Percentiles rank a stretch among this genome's conserved stretches.
These are phyloP conservation scores for Dendrolimus kikuchii DNA, from an alignment of 1,140 invertebrate genomes.

Conservation along the genomic window DNA sequence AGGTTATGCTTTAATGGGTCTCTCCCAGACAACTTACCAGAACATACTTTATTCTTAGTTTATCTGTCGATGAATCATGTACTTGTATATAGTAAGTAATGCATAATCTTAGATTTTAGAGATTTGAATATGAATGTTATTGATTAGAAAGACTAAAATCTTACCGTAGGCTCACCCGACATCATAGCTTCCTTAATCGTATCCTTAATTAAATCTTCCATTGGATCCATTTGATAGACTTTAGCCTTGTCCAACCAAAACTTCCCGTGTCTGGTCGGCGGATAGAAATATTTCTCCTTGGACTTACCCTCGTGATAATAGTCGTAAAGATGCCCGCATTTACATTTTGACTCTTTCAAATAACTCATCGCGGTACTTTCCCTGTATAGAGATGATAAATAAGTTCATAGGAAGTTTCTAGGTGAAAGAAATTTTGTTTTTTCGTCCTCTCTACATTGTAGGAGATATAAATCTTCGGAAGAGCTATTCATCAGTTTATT, in stretches of 20 bases:
- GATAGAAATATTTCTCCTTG: constrained; percentile 47
- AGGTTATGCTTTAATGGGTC: too few relatives aligned
- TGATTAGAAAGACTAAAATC: constrained; percentile 7
- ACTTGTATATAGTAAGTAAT: too few relatives aligned
- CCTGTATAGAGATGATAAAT: constrained; percentile 21
- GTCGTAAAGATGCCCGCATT: constrained; percentile 55
- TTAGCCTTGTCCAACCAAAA: constrained; percentile 48
- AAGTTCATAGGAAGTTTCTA: too few relatives aligned
- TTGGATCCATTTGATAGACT: constrained; percentile 46
- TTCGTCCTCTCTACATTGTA: too few relatives aligned
- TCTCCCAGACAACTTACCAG: too few relatives aligned
- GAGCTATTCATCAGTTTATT: too few relatives aligned
- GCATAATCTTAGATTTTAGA: too few relatives aligned
- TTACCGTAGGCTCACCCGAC: constrained; percentile 38
- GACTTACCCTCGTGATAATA: constrained; percentile 34
- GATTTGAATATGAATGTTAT: background rate
- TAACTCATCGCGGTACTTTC: constrained; percentile 35
- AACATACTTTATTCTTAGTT: too few relatives aligned
- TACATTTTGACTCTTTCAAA: constrained; percentile 45
- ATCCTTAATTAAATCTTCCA: constrained; percentile 52
- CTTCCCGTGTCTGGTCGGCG: constrained; percentile 28
- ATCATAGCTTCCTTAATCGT: constrained; percentile 34
- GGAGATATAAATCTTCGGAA: too few relatives aligned
- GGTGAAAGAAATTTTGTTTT: too few relatives aligned
- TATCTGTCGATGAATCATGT: too few relatives aligned